phyloP scores from a whole-genome alignment of 2,888 invertebrate genomes.

The Pemphredon lugubris region DNA sequence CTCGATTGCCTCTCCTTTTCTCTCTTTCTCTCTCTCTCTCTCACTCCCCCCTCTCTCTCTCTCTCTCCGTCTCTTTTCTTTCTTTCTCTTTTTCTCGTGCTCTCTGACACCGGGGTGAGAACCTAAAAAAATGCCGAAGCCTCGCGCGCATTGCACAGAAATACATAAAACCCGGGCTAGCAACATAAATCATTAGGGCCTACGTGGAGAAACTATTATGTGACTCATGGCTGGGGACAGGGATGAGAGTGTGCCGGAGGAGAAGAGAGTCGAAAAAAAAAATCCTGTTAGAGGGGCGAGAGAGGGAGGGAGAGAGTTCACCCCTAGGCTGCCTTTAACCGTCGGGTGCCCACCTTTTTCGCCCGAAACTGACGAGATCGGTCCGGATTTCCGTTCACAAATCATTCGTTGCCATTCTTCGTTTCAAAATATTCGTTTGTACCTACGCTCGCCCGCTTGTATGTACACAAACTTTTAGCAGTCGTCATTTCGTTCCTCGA shows the following conservation, averaged over 20 bases:
- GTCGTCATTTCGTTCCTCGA: no score
- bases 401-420: no score
- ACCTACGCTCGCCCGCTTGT: no score
- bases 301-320: no score
- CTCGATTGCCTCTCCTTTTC: slow-evolving; percentile 19
- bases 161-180: slow-evolving; percentile 74
- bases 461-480: no score
- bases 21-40: slow-evolving; percentile 33
- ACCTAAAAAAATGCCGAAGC: slow-evolving; percentile 67
- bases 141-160: slow-evolving; percentile 73
- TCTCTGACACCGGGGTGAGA: slow-evolving; percentile 71
- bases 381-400: slow-evolving; percentile 2
- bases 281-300: slow-evolving; percentile 53
- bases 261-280: slow-evolving; percentile 51
- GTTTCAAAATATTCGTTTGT: no score
- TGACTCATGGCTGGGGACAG: slow-evolving; percentile 74
- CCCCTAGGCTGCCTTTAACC: slow-evolving; percentile 40
- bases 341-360: slow-evolving; percentile 14
- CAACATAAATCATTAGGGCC: slow-evolving; percentile 77
- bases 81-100: slow-evolving; percentile 28
- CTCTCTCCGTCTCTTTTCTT: slow-evolving; percentile 25
- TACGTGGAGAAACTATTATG: slow-evolving; percentile 76
- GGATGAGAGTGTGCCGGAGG: slow-evolving; percentile 39
- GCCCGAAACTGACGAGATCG: slow-evolving; percentile 2
- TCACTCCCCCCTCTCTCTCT: slow-evolving; percentile 33